A percentile compares a stretch with the other conserved stretches of the same genome.
Evolutionary conservation across 2,888 invertebrate genomes (phyloP).

Genomic region (Ormyrus nitidulus): DNA sequence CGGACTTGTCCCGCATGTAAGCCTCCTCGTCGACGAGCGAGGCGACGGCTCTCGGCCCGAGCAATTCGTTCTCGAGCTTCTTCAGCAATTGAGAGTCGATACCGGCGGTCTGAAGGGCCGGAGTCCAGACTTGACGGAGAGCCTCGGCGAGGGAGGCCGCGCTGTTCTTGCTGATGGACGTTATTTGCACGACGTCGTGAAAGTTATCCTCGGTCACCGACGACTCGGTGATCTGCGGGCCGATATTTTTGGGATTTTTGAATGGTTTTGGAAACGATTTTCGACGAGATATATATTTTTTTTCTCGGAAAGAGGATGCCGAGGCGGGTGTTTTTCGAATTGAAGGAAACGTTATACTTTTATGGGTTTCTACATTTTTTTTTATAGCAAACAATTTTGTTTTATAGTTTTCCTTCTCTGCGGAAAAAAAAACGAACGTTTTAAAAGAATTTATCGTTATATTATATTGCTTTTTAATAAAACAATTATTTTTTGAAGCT

Average conservation of each 20-base stretch:
- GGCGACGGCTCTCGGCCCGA: conserved; percentile 64
- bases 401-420: no score
- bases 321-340: no score
- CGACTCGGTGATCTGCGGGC: conserved; percentile 62
- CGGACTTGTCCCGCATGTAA: conserved; percentile 63
- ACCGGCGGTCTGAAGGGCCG: conserved; percentile 66
- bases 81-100: conserved; percentile 65
- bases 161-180: conserved; percentile 67
- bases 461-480: no score
- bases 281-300: background rate
- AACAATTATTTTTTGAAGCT: no score
- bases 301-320: background rate
- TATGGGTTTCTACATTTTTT: no score
- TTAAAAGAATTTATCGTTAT: no score
- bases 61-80: conserved; percentile 69
- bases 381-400: no score
- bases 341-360: no score
- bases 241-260: background rate
- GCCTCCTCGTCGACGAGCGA: conserved; percentile 68
- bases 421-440: no score
- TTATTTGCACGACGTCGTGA: conserved; percentile 70
- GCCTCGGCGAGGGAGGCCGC: conserved; percentile 68
- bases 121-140: conserved; percentile 72
- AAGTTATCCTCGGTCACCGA: conserved; percentile 70
- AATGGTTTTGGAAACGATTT: no score